phyloP scores from a whole-genome alignment of 2,888 invertebrate species.

The Formica aserva region DNA sequence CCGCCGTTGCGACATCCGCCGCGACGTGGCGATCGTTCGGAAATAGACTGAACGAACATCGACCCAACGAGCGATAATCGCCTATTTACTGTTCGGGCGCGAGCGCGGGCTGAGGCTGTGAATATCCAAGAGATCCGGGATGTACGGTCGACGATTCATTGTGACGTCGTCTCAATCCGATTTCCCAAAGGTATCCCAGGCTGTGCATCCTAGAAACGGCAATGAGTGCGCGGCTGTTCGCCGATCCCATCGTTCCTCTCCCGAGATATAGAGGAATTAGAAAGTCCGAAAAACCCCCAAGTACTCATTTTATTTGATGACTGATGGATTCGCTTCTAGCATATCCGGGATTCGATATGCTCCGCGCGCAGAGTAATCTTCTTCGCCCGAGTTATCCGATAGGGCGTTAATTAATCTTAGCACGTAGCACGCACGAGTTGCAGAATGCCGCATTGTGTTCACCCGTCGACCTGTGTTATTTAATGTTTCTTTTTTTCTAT shows the following conservation, averaged over 20 bases:
- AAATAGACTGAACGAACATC: slow-evolving; percentile 32
- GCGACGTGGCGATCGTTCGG: slow-evolving; percentile 36
- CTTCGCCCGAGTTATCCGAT: slow-evolving; percentile 18
- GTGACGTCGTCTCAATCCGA: slow-evolving; percentile 69
- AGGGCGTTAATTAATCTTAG: slow-evolving; percentile 30
- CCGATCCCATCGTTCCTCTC: not conserved
- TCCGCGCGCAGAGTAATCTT: not conserved
- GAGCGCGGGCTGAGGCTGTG: slow-evolving; percentile 72
- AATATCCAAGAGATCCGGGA: slow-evolving; percentile 65
- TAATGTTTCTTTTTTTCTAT: slow-evolving; percentile 73
- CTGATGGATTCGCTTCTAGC: not conserved
- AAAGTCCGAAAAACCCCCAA: not conserved
- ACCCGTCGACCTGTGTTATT: slow-evolving; percentile 79
- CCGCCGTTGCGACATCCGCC: slow-evolving; percentile 61
- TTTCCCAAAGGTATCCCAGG: slow-evolving; percentile 66
- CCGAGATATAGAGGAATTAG: not conserved
- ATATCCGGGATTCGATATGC: not conserved
- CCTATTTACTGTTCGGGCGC: slow-evolving; percentile 1
- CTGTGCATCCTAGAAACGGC: slow-evolving; percentile 58
- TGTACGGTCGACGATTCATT: slow-evolving; percentile 60
- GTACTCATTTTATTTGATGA: not conserved
- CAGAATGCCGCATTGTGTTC: slow-evolving; percentile 81
- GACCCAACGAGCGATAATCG: slow-evolving; percentile 37
- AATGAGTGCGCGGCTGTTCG: slow-evolving; percentile 16
- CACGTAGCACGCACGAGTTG: slow-evolving; percentile 63